These are phyloP conservation scores for Melanchra persicariae DNA, from an alignment of 2,888 invertebrate genomes.

Conservation along the genomic window DNA sequence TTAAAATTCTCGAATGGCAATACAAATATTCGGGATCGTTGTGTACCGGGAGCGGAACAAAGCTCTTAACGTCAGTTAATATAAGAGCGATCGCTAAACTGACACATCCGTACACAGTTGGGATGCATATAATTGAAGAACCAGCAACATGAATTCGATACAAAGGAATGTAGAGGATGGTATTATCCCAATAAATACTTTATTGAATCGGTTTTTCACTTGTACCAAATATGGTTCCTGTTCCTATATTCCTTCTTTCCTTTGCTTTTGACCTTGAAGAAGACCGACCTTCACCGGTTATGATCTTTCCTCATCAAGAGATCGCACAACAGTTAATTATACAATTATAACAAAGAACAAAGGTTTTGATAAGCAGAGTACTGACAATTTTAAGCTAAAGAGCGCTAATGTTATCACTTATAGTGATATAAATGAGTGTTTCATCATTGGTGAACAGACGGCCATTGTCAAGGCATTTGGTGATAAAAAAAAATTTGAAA, in stretches of 20 bases:
- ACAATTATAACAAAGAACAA: constrained; percentile 56
- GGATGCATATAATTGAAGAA: constrained; percentile 45
- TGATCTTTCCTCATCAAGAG: constrained; percentile 21
- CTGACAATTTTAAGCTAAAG: constrained; percentile 60
- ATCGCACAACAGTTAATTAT: constrained; percentile 34
- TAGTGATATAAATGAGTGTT: constrained; percentile 46
- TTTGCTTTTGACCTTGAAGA: constrained; percentile 10
- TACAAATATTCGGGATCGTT: constrained; percentile 2
- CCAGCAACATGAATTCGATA: constrained; percentile 3
- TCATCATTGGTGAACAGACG: constrained; percentile 57
- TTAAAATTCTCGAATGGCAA: background rate
- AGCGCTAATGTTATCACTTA: constrained; percentile 62
- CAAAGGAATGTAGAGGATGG: background rate
- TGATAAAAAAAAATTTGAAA: constrained; percentile 27
- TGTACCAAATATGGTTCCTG: background rate
- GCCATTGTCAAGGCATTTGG: constrained; percentile 65
- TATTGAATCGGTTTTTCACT: too few species aligned
- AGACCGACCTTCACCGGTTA: constrained; percentile 19
- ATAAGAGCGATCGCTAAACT: constrained; percentile 62
- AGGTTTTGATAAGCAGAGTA: constrained; percentile 42
- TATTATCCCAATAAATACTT: too few species aligned
- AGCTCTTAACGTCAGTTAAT: constrained; percentile 64
- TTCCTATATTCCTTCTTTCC: background rate
- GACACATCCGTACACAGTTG: constrained; percentile 64
- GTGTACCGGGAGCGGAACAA: constrained; percentile 54